A percentile compares a stretch with the other conserved stretches of the same genome.
Evolutionary conservation across 2,113 vertebrate genomes (phyloP).

Genomic region (Zosterops hypoxanthus): DNA sequence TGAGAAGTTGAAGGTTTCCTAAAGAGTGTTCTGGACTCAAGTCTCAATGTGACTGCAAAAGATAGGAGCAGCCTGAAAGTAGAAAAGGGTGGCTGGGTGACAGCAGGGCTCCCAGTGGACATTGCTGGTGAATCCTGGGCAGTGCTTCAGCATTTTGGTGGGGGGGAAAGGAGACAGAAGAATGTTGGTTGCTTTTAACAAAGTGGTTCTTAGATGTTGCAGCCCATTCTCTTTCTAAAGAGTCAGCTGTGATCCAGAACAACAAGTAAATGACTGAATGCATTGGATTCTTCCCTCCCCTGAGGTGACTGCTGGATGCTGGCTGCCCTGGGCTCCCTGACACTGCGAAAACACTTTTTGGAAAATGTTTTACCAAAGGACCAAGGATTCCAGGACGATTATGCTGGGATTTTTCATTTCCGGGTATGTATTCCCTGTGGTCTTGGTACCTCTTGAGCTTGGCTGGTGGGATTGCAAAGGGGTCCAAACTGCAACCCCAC

Average conservation of each 20-base stretch:
- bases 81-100: neutral
- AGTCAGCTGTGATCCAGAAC: neutral
- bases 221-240: neutral
- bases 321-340: conserved; percentile 76
- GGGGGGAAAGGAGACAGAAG: neutral
- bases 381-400: conserved; percentile 70
- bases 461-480: neutral
- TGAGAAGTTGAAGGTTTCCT: neutral
- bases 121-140: neutral
- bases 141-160: neutral
- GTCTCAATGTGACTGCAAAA: neutral
- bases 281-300: neutral
- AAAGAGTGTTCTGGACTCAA: neutral
- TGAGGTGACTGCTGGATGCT: conserved; percentile 82
- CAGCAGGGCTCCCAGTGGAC: neutral
- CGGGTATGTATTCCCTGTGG: conserved; percentile 55
- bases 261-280: neutral
- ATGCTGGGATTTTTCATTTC: conserved; percentile 80
- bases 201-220: neutral
- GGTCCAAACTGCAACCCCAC: neutral
- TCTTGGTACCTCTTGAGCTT: neutral
- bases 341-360: conserved; percentile 58
- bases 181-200: neutral
- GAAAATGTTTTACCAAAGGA: conserved; percentile 69
- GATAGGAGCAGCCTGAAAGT: neutral